A percentile compares a stretch with the other conserved stretches of the same genome.
Evolutionary conservation across 2,888 invertebrate genomes (phyloP).

Genomic region (Syrphus vitripennis): DNA sequence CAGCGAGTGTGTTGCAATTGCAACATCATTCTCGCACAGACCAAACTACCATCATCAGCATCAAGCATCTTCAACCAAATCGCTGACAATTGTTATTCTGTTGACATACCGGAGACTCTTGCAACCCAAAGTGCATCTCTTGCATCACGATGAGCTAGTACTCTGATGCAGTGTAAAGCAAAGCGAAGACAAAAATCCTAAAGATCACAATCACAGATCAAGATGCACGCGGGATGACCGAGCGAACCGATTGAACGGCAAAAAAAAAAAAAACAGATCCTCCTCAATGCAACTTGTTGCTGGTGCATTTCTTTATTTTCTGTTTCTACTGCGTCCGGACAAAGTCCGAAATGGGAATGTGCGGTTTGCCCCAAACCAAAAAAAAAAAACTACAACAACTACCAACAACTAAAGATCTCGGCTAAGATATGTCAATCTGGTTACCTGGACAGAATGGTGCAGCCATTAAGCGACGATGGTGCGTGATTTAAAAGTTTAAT

Average conservation of each 20-base stretch:
- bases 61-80: slow-evolving; percentile 39
- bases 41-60: slow-evolving; percentile 17
- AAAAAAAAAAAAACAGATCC: neutral
- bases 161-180: neutral
- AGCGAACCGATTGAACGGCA: neutral
- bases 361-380: slow-evolving; percentile 26
- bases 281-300: slow-evolving; percentile 37
- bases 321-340: slow-evolving; percentile 25
- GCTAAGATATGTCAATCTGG: slow-evolving; percentile 66
- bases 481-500: slow-evolving; percentile 71
- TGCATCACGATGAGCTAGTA: slow-evolving; percentile 59
- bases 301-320: neutral
- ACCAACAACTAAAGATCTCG: slow-evolving; percentile 39
- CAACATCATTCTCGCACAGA: slow-evolving; percentile 45
- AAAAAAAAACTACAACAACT: neutral
- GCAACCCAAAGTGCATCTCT: slow-evolving; percentile 48
- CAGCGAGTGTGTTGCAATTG: slow-evolving; percentile 20
- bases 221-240: slow-evolving; percentile 38
- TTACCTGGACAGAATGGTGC: slow-evolving; percentile 3
- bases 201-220: slow-evolving; percentile 59
- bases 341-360: slow-evolving; percentile 50
- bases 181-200: slow-evolving; percentile 43
- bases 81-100: slow-evolving; percentile 68
- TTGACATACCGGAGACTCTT: slow-evolving; percentile 49
- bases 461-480: slow-evolving; percentile 51